These are phyloP conservation scores for Pseudonaja textilis DNA, from an alignment of 2,113 vertebrate species.

Conservation along the genomic window DNA sequence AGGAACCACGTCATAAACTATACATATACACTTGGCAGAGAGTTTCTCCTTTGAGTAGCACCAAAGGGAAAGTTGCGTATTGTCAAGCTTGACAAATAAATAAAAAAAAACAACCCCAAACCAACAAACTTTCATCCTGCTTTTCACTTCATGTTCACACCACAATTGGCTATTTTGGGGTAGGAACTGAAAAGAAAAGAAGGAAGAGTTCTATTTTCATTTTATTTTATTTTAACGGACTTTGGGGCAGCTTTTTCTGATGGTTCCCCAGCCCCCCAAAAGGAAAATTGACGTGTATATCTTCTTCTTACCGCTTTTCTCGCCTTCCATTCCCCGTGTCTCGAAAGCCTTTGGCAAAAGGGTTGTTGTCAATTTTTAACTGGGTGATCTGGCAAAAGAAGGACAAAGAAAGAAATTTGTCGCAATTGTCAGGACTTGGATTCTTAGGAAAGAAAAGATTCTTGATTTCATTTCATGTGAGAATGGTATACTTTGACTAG, in stretches of 20 bases:
- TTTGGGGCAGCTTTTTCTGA: slow-evolving; percentile 11
- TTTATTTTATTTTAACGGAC: slow-evolving; percentile 16
- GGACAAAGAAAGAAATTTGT: not conserved
- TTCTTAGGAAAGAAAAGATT: not conserved
- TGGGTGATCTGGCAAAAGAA: slow-evolving; percentile 85
- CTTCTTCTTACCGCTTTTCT: slow-evolving; percentile 91
- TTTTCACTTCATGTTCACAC: rapidly evolving
- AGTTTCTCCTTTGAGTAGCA: not conserved
- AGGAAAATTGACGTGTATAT: rapidly evolving
- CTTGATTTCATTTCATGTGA: not conserved
- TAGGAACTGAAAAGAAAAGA: not conserved
- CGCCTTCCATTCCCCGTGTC: slow-evolving; percentile 97
- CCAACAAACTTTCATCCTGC: not conserved
- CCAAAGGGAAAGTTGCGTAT: not conserved
- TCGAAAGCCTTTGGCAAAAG: slow-evolving; percentile 91
- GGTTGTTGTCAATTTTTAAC: slow-evolving; percentile 88
- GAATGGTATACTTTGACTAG: not conserved
- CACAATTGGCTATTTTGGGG: not conserved
- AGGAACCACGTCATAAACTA: not conserved
- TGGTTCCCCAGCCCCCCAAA: rapidly evolving
- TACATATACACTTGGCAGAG: not conserved
- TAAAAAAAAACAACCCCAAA: no score
- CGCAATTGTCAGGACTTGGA: not conserved
- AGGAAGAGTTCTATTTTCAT: not conserved
- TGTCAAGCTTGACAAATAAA: no score